These are phyloP conservation scores for Neocrepidodera transversa DNA, from an alignment of 2,888 invertebrate genomes.

Conservation along the genomic window DNA sequence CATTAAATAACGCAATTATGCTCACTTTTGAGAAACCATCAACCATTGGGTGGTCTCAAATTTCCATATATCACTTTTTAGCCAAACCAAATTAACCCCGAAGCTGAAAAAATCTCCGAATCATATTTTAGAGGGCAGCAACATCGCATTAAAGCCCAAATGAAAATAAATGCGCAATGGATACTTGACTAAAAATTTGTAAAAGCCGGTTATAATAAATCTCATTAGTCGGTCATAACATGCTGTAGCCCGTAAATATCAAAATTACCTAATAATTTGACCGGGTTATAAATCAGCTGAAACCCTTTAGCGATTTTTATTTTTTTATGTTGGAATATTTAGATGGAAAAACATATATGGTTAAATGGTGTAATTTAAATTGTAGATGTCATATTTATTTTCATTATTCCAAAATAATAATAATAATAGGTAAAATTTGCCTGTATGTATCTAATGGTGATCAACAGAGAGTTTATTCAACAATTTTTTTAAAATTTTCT, in stretches of 20 bases:
- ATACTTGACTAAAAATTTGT: slow-evolving; percentile 31
- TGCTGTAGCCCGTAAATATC: slow-evolving; percentile 44
- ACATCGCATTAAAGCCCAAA: neutral
- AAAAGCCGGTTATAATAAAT: slow-evolving; percentile 42
- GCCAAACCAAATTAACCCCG: neutral
- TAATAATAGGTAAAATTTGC: too few species aligned
- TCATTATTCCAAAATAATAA: too few species aligned
- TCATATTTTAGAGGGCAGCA: neutral
- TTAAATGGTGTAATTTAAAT: too few species aligned
- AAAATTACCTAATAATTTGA: slow-evolving; percentile 44
- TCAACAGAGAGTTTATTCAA: too few species aligned
- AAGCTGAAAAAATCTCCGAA: neutral
- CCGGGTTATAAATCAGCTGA: slow-evolving; percentile 39
- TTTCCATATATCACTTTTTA: neutral
- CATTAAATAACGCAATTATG: too few species aligned
- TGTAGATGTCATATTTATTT: too few species aligned
- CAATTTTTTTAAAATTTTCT: too few species aligned
- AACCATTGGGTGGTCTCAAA: neutral
- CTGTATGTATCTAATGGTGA: too few species aligned
- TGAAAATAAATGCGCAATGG: neutral
- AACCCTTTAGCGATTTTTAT: neutral
- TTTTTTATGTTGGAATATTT: too few species aligned
- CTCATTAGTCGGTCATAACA: slow-evolving; percentile 43
- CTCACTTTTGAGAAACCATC: too few species aligned
- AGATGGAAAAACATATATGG: too few species aligned